A percentile compares a stretch with the other conserved stretches of the same genome.
Evolutionary conservation across 2,113 vertebrate species (phyloP).

Genomic region (Platichthys stellatus): DNA sequence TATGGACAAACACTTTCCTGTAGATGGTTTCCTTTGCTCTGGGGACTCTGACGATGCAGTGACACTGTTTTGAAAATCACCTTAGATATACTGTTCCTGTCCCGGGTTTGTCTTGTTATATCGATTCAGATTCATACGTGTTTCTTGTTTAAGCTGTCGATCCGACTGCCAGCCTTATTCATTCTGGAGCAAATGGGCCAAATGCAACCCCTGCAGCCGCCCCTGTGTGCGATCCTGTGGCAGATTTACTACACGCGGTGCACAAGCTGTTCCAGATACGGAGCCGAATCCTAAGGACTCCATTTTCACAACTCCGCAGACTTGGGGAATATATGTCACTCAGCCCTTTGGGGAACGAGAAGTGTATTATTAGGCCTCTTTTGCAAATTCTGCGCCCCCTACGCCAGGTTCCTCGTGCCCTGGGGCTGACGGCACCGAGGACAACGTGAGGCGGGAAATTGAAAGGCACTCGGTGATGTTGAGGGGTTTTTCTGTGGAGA

Average conservation of each 20-base stretch:
- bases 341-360: constrained; percentile 43
- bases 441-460: constrained; percentile 47
- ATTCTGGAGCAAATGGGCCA: constrained; percentile 47
- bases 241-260: constrained; percentile 61
- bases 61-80: neutral
- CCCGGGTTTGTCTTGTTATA: neutral
- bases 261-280: constrained; percentile 70
- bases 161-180: constrained; percentile 18
- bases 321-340: constrained; percentile 55
- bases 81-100: neutral
- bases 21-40: too few species aligned
- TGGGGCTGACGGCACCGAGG: constrained; percentile 26
- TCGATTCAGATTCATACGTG: neutral
- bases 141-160: neutral
- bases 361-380: constrained; percentile 59
- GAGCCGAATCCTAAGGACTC: constrained; percentile 45
- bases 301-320: constrained; percentile 42
- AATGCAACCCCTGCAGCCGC: constrained; percentile 51
- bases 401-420: constrained; percentile 45
- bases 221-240: constrained; percentile 45
- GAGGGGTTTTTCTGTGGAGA: constrained; percentile 51
- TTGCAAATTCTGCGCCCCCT: constrained; percentile 48
- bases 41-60: too few species aligned
- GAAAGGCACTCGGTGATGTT: constrained; percentile 60
- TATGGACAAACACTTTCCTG: too few species aligned